A percentile compares a stretch with the other conserved stretches of the same genome.
These are phyloP conservation scores for Limnothrissa miodon DNA, from an alignment of 2,113 vertebrate genomes.

Conservation along the genomic window DNA sequence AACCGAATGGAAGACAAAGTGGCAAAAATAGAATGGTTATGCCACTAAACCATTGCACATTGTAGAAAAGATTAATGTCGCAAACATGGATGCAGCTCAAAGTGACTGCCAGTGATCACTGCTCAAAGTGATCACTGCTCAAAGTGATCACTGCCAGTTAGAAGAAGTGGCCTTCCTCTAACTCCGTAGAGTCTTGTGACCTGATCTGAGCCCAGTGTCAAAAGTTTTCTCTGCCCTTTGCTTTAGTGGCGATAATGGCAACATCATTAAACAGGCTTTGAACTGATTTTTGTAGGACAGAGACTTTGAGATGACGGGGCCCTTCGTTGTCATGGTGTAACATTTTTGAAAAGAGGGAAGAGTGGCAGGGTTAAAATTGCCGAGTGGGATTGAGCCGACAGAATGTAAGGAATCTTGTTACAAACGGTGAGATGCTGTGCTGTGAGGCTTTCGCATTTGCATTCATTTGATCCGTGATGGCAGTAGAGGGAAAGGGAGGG, in stretches of 20 bases:
- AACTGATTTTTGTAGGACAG: background rate
- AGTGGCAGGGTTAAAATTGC: background rate
- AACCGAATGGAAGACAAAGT: background rate
- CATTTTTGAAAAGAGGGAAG: background rate
- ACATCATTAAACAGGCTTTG: background rate
- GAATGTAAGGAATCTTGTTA: slow-evolving; percentile 8
- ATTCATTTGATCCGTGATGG: slow-evolving; percentile 38
- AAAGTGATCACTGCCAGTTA: background rate
- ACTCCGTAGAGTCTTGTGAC: background rate
- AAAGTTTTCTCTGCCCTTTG: background rate
- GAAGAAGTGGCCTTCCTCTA: background rate
- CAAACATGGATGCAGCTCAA: background rate
- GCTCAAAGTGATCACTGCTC: too few species aligned
- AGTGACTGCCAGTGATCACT: background rate
- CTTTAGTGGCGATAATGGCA: background rate
- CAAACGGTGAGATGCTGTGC: background rate
- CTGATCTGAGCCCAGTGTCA: background rate
- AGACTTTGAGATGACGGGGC: background rate
- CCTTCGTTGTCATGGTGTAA: background rate
- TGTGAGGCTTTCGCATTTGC: slow-evolving; percentile 32
- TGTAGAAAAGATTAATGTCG: background rate
- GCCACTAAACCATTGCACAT: background rate
- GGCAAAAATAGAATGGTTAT: background rate
- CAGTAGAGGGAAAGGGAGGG: background rate
- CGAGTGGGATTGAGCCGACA: background rate